Percentiles rank a stretch among this genome's conserved stretches.
phyloP scores from a whole-genome alignment of 2,888 invertebrate genomes.

The Meloe dianella region DNA sequence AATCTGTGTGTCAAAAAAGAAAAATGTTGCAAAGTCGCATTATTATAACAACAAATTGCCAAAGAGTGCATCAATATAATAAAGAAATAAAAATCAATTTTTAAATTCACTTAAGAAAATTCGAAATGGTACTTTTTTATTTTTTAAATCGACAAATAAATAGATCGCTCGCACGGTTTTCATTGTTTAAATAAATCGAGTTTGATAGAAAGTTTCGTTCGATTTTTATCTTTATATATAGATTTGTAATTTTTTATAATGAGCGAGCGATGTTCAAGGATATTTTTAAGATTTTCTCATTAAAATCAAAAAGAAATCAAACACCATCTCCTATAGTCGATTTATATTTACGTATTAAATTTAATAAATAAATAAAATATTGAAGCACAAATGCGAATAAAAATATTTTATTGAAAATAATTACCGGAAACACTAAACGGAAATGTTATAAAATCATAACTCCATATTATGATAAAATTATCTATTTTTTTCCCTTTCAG shows the following conservation, averaged over 20 bases:
- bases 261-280: not conserved
- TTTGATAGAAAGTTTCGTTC: not conserved
- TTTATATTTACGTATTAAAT: too few relatives aligned
- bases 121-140: too few relatives aligned
- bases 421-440: not conserved
- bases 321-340: not conserved
- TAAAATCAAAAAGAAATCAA: not conserved
- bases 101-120: too few relatives aligned
- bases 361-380: too few relatives aligned
- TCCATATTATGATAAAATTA: constrained; percentile 4
- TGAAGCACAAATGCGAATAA: not conserved
- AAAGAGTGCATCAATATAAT: not conserved
- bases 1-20: not conserved
- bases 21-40: not conserved
- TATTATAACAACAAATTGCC: not conserved
- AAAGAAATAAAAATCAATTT: not conserved
- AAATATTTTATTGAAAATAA: not conserved
- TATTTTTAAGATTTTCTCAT: not conserved
- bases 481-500: not conserved
- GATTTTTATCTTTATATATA: not conserved
- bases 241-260: not conserved
- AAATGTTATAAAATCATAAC: not conserved
- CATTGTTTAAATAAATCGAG: not conserved
- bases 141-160: too few relatives aligned
- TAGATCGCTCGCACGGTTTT: not conserved